Evolutionary conservation across 1,140 invertebrate species (phyloP).

Genomic region (Drosophila trapezifrons): DNA sequence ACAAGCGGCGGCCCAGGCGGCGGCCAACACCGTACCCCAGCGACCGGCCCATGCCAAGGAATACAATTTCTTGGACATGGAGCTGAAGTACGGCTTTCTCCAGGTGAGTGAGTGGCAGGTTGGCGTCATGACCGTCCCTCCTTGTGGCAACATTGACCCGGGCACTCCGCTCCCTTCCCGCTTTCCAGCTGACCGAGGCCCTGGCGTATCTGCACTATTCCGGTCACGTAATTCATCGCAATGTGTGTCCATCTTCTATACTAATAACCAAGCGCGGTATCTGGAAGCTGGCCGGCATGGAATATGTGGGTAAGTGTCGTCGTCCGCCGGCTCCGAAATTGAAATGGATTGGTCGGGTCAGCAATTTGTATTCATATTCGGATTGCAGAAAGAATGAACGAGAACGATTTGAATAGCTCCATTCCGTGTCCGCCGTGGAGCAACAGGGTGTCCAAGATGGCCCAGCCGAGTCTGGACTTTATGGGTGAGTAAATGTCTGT

Average conservation of each 20-base stretch:
- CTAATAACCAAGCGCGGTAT: slow-evolving; percentile 97
- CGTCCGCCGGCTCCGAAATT: slow-evolving; percentile 36
- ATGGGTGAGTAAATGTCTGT: slow-evolving; percentile 87
- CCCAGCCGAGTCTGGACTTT: slow-evolving; percentile 96
- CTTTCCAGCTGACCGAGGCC: slow-evolving; percentile 95
- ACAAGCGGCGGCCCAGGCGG: slow-evolving; percentile 66
- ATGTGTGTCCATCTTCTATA: slow-evolving; percentile 96
- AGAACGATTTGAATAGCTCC: slow-evolving; percentile 88
- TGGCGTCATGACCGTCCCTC: slow-evolving; percentile 13
- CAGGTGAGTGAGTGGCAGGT: slow-evolving; percentile 88
- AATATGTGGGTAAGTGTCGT: slow-evolving; percentile 92
- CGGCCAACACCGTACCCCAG: slow-evolving; percentile 57
- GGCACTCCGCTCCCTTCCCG: neutral
- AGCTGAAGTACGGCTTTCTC: slow-evolving; percentile 95
- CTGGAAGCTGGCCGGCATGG: slow-evolving; percentile 98
- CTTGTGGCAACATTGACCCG: slow-evolving; percentile 5
- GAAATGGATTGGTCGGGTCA: slow-evolving; percentile 56
- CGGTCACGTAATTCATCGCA: slow-evolving; percentile 93
- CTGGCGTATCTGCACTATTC: slow-evolving; percentile 95
- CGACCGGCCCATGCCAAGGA: slow-evolving; percentile 88
- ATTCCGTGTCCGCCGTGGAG: slow-evolving; percentile 93
- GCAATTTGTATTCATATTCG: slow-evolving; percentile 68
- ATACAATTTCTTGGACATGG: slow-evolving; percentile 94
- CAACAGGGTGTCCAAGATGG: slow-evolving; percentile 94
- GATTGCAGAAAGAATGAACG: slow-evolving; percentile 88